phyloP scores from a whole-genome alignment of 2,888 invertebrate genomes.

The Diarsia mendica region DNA sequence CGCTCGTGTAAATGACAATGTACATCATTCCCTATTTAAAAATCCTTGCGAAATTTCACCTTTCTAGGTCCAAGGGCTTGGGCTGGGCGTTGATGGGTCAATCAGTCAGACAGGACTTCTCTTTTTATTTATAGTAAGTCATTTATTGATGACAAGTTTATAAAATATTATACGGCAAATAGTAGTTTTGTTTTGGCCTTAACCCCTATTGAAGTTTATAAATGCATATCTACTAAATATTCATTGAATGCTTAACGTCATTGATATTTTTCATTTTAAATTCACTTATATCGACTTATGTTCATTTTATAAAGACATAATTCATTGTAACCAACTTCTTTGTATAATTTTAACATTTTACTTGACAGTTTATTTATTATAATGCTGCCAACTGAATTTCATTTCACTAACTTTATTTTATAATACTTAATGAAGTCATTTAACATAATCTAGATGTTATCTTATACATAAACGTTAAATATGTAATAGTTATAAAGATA shows the following conservation, averaged over 20 bases:
- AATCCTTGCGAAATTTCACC: too few species aligned
- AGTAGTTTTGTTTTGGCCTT: neutral
- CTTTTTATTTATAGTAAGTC: neutral
- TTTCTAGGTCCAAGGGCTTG: too few species aligned
- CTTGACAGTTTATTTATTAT: neutral
- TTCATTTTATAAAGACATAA: neutral
- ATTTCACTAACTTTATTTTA: neutral
- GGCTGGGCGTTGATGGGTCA: too few species aligned
- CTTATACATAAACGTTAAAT: too few species aligned
- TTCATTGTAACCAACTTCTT: neutral
- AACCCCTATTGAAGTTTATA: neutral
- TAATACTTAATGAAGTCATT: neutral
- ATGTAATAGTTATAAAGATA: constrained; percentile 2
- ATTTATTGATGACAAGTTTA: neutral
- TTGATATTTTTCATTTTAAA: constrained; percentile 2
- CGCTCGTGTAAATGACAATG: too few species aligned
- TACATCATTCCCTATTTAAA: too few species aligned
- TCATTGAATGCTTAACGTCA: neutral
- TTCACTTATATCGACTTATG: constrained; percentile 12
- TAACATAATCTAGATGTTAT: constrained; percentile 16
- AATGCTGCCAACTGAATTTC: neutral
- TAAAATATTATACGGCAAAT: neutral
- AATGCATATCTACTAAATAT: neutral
- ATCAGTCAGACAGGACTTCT: too few species aligned
- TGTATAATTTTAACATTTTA: neutral